phyloP scores from a whole-genome alignment of 2,113 vertebrate genomes.

The Cyanistes caeruleus region DNA sequence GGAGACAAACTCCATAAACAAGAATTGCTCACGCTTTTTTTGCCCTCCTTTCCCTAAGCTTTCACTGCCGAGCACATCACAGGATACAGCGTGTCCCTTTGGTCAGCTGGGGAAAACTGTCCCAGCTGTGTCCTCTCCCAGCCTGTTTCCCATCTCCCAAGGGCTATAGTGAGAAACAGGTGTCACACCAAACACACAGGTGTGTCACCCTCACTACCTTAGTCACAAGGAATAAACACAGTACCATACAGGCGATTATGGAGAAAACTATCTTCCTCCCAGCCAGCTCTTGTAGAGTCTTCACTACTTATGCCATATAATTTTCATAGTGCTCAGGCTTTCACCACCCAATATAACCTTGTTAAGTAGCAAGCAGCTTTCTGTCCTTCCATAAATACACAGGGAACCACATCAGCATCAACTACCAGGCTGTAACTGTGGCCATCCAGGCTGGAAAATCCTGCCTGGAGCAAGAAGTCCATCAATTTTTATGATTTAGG shows the following conservation, averaged over 20 bases:
- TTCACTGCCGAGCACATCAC: background rate
- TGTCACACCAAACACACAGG: background rate
- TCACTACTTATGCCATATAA: no score
- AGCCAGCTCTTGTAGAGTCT: background rate
- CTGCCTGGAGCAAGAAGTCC: background rate
- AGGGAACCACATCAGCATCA: background rate
- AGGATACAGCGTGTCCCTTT: no score
- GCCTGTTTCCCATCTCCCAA: background rate
- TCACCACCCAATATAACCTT: background rate
- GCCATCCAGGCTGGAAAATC: background rate
- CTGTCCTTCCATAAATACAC: background rate
- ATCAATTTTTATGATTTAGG: background rate
- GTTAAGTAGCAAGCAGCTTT: background rate
- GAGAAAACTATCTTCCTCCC: background rate
- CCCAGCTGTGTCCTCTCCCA: background rate
- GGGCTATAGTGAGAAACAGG: background rate
- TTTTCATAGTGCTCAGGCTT: background rate
- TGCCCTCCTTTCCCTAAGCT: background rate
- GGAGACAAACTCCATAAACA: background rate
- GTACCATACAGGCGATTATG: background rate
- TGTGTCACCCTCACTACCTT: background rate
- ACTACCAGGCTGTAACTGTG: background rate
- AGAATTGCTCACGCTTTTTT: accelerated
- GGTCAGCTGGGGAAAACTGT: accelerated
- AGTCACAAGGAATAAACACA: background rate